Percentiles rank a stretch among this genome's conserved stretches.
Conservation (phyloP, 1,140 invertebrate genomes). For the Berghia stephanieae region DNA sequence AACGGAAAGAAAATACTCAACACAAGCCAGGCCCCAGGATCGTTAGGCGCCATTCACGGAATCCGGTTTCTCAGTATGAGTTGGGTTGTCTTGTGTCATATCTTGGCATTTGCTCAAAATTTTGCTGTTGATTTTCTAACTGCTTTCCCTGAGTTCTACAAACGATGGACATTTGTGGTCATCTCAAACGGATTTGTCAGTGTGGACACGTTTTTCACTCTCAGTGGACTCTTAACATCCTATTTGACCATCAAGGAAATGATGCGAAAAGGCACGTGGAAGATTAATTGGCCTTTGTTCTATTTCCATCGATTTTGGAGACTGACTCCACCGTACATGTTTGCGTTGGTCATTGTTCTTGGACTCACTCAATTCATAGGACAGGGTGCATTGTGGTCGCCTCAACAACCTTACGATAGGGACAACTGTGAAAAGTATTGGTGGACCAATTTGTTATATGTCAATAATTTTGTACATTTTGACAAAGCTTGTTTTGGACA, state of each 20-base stretch:
- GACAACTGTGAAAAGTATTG: slow-evolving; percentile 75
- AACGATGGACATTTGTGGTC: slow-evolving; percentile 59
- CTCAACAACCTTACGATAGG: slow-evolving; percentile 34
- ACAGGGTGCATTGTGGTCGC: slow-evolving; percentile 76
- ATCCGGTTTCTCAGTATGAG: slow-evolving; percentile 82
- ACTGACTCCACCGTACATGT: slow-evolving; percentile 20
- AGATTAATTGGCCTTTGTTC: slow-evolving; percentile 42
- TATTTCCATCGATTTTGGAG: slow-evolving; percentile 63
- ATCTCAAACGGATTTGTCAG: slow-evolving; percentile 65
- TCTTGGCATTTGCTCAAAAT: too few species aligned
- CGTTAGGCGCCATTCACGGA: slow-evolving; percentile 47
- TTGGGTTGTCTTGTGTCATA: slow-evolving; percentile 92
- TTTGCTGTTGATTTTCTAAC: too few species aligned
- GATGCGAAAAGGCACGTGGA: slow-evolving; percentile 47
- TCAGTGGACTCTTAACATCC: slow-evolving; percentile 72
- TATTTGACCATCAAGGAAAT: slow-evolving; percentile 70
- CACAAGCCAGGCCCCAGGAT: slow-evolving; percentile 41
- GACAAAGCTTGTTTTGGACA: slow-evolving; percentile 75
- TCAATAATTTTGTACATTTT: slow-evolving; percentile 83
- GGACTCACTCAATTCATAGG: slow-evolving; percentile 76
- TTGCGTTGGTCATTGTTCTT: slow-evolving; percentile 76
- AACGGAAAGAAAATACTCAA: slow-evolving; percentile 46
- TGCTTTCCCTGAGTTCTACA: too few species aligned
- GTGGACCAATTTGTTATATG: slow-evolving; percentile 86
- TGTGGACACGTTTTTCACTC: not conserved